Evolutionary conservation across 1,140 invertebrate species (phyloP).

Genomic region (Conus ventricosus): DNA sequence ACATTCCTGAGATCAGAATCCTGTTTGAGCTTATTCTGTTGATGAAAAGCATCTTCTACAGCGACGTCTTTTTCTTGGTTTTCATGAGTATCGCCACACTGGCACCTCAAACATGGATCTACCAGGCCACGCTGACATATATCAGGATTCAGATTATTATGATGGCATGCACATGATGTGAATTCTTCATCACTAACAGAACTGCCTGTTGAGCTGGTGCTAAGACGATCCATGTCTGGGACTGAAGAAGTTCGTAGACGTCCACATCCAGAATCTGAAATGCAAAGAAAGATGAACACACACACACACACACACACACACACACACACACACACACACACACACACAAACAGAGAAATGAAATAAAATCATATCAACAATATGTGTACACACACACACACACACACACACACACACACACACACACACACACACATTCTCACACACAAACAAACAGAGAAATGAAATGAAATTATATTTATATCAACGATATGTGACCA

Average conservation of each 20-base stretch:
- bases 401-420: no score
- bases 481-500: no score
- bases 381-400: background rate
- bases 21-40: background rate
- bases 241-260: constrained; percentile 1
- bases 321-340: background rate
- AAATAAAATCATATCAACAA: no score
- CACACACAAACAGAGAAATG: background rate
- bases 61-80: background rate
- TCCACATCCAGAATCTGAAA: background rate
- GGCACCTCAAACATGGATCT: background rate
- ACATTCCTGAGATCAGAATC: background rate
- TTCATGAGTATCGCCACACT: background rate
- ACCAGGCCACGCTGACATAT: background rate
- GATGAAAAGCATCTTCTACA: background rate
- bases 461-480: no score
- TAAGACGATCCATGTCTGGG: constrained; percentile 12
- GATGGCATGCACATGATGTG: background rate
- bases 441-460: no score
- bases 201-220: constrained; percentile 28
- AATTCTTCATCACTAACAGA: constrained; percentile 31
- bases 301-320: background rate
- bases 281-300: background rate
- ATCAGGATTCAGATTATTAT: background rate
- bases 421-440: no score